Evolutionary conservation across 2,797 vertebrate genomes (phyloP).

Genomic region (Acomys russatus): DNA sequence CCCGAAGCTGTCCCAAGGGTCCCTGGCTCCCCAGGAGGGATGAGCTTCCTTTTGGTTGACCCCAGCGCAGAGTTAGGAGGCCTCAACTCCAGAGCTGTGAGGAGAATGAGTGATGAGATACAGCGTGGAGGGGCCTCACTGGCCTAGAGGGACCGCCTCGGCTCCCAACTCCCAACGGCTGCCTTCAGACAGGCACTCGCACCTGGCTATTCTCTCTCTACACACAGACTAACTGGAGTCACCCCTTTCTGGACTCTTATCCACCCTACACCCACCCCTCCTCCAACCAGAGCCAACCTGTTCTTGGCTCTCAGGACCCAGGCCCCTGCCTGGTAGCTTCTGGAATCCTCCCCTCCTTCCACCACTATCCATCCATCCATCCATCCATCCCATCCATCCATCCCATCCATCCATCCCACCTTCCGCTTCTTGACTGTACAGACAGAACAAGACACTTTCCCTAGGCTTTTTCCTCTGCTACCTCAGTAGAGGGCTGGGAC

Average conservation of each 20-base stretch:
- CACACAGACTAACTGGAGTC: neutral
- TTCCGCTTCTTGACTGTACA: neutral
- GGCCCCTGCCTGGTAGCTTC: neutral
- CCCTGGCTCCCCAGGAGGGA: constrained; percentile 32
- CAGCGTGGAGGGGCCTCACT: neutral
- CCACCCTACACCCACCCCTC: neutral
- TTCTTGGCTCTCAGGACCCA: neutral
- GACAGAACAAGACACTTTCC: neutral
- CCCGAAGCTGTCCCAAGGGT: neutral
- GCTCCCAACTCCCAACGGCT: neutral
- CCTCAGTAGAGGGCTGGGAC: neutral
- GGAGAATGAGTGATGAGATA: constrained; percentile 67
- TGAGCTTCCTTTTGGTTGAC: constrained; percentile 1
- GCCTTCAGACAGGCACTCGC: neutral
- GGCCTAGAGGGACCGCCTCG: neutral
- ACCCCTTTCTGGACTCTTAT: neutral
- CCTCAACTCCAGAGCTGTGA: constrained; percentile 60
- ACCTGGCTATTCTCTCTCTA: neutral
- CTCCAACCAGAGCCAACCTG: neutral
- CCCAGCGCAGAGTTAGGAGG: constrained; percentile 40
- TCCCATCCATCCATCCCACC: neutral
- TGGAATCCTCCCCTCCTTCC: neutral
- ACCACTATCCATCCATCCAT: neutral
- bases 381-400: neutral
- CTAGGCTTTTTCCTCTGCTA: neutral